Base-by-base conservation (phyloP, 2,113 vertebrate genomes). In the Ailurus styani region DNA sequence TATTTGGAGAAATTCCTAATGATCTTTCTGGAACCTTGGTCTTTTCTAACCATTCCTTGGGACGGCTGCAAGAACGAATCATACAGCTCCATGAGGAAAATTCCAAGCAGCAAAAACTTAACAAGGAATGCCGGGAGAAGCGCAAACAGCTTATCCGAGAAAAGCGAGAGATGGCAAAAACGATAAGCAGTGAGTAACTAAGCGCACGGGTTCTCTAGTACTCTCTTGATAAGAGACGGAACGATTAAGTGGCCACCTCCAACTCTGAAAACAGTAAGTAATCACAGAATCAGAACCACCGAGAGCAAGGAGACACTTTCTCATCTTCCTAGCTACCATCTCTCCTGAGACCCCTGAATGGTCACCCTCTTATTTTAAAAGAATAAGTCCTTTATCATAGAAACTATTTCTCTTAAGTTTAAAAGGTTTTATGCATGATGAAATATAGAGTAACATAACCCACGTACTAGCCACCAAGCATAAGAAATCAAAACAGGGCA, bases 1-100 rank as follows among this genome's bases (percentile, higher is more conserved):
- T 91, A 10, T 95, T 99, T 52, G 99, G 98, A 60, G 90, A 98
- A 55, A 93, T 99, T 92, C 99, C 99, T 0, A 77, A 37, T 12
- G 98, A 99, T 94, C 98, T 99, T 97, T 99, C 98, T 23, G 97
- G 98, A 14, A 98, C 98, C 0, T 94, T 99, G 98, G 98, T 99
- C 34, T 98, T 99, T 98, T 99, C 99, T 91, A 98, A 98, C 34
- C 72, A 60, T 5, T 98, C 99, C 75, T 94, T 99, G 93, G 85
- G 94, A 27, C 97, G 97, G 23, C 98, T 99, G 91, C 98, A 99
- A 97, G 97, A 98, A 55, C 99, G 99, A 62, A 99, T 99, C 70
- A 45, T 97, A n/a, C 98, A 99, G 86, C 97, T 99, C 57, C 98
- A 98, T 12, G 96, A 96, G 7, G 99, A 99, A 97, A 99, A 99